Evolutionary conservation across 2,888 invertebrate species (phyloP).

Genomic region (Physocephala rufipes): DNA sequence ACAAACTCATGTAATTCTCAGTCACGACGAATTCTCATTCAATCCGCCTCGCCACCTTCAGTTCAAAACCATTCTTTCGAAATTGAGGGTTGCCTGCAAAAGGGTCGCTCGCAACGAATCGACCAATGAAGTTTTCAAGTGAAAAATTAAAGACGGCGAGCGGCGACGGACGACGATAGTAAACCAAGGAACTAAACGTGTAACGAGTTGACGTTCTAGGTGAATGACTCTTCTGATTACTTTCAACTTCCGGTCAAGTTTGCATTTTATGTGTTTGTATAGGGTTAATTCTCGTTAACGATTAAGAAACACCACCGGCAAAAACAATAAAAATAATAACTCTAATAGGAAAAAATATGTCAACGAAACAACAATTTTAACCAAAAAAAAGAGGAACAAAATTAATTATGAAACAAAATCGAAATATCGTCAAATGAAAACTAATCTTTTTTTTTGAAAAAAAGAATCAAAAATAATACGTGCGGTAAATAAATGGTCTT

Average conservation of each 20-base stretch:
- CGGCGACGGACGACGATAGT: conserved; percentile 3
- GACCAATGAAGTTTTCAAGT: not conserved
- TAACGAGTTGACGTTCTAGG: conserved; percentile 48
- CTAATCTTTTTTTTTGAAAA: not conserved
- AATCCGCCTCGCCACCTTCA: too few species aligned
- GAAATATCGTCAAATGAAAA: not conserved
- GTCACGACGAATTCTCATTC: too few species aligned
- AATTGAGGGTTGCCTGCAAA: conserved; percentile 29
- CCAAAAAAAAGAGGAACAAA: conserved; percentile 14
- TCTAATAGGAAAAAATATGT: conserved; percentile 34
- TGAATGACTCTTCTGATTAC: conserved; percentile 62
- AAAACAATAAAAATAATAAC: not conserved
- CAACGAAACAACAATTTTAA: conserved; percentile 22
- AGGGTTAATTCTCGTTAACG: not conserved
- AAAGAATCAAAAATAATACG: not conserved
- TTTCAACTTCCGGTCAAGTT: conserved; percentile 63
- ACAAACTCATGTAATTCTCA: too few species aligned
- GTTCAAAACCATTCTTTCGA: not conserved
- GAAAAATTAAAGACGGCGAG: not conserved
- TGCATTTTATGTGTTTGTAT: conserved; percentile 17
- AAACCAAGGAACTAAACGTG: conserved; percentile 6
- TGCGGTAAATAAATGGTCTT: not conserved
- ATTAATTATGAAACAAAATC: not conserved
- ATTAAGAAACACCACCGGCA: not conserved
- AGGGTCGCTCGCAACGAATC: not conserved